phyloP scores from a whole-genome alignment of 2,113 vertebrate species.

The Chlamydotis undulata region DNA sequence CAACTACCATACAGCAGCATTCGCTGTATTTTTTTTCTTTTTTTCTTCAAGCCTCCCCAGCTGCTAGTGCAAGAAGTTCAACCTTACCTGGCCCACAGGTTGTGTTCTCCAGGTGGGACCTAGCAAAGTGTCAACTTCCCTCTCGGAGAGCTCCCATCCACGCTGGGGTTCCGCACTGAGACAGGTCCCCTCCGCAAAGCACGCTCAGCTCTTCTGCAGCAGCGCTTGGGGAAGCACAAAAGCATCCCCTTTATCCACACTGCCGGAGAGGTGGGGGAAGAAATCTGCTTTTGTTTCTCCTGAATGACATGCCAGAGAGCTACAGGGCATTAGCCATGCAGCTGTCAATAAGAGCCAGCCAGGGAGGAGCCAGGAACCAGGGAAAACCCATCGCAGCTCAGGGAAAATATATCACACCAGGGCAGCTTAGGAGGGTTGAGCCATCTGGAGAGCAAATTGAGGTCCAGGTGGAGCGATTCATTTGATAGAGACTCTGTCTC shows the following conservation, averaged over 20 bases:
- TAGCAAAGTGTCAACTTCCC: neutral
- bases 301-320: conserved; percentile 2
- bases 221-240: neutral
- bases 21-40: no score
- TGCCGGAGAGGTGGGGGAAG: neutral
- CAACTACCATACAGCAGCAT: neutral
- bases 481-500: neutral
- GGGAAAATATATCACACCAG: neutral
- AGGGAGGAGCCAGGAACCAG: neutral
- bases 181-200: neutral
- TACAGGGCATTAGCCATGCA: conserved; percentile 25
- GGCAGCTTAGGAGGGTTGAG: neutral
- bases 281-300: conserved; percentile 50
- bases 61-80: neutral
- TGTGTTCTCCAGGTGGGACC: neutral
- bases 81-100: neutral
- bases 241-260: neutral
- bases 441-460: conserved; percentile 48
- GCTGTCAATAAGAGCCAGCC: conserved; percentile 12
- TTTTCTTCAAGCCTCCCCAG: neutral
- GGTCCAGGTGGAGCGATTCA: neutral
- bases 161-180: fast-evolving
- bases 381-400: neutral
- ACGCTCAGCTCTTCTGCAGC: neutral
- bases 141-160: neutral